A percentile compares a stretch with the other conserved stretches of the same genome.
Evolutionary conservation across 2,797 vertebrate genomes (phyloP).

Genomic region (Holocentrus rufus): DNA sequence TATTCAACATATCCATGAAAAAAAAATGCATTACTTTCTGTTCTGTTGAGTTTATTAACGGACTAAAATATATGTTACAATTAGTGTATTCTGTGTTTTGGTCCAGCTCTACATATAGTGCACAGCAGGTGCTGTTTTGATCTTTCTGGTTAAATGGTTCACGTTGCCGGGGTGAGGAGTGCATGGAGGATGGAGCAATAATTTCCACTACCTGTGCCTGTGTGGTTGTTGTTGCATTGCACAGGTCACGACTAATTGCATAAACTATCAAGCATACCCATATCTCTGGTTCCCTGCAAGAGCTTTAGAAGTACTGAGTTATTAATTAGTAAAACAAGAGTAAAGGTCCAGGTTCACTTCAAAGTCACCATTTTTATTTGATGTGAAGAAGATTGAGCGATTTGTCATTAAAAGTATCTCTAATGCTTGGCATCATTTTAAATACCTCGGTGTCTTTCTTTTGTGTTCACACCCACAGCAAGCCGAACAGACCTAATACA

Average conservation of each 20-base stretch:
- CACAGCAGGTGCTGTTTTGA: slow-evolving; percentile 40
- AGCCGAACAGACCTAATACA: background rate
- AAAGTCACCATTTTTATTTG: slow-evolving; percentile 7
- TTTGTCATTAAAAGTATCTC: background rate
- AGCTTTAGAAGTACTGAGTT: slow-evolving; percentile 1
- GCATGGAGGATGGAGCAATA: slow-evolving; percentile 18
- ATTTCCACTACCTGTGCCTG: background rate
- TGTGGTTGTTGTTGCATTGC: slow-evolving; percentile 21
- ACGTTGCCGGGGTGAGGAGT: slow-evolving; percentile 20
- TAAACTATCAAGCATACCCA: slow-evolving; percentile 27
- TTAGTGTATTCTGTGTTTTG: slow-evolving; percentile 6
- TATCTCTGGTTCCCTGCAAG: background rate
- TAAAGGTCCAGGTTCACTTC: background rate
- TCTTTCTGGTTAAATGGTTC: slow-evolving; percentile 54
- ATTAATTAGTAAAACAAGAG: slow-evolving; percentile 5
- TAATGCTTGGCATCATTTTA: background rate
- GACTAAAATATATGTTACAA: background rate
- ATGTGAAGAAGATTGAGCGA: slow-evolving; percentile 1
- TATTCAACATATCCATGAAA: too few relatives aligned
- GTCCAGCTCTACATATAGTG: background rate
- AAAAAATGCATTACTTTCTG: too few relatives aligned
- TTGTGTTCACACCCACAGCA: background rate
- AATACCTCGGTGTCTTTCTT: background rate
- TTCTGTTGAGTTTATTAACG: background rate
- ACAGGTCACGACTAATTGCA: slow-evolving; percentile 24